A percentile compares a stretch with the other conserved stretches of the same genome.
Conservation (phyloP, 2,113 vertebrate species). For the Sapayoa aenigma region DNA sequence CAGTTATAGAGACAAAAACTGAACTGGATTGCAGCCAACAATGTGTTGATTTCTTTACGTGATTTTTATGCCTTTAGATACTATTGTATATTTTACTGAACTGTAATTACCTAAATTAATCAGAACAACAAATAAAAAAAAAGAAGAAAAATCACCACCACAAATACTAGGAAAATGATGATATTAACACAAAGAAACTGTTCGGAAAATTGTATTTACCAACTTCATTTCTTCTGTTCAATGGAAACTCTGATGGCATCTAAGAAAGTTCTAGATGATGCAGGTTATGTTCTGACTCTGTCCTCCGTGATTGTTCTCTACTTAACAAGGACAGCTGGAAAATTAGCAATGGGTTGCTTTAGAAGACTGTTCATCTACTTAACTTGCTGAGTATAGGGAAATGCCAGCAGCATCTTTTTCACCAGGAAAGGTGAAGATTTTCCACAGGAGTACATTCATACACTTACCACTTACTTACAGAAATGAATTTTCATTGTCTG, state of each 20-base stretch:
- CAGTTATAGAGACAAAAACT: not conserved
- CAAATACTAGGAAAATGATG: not conserved
- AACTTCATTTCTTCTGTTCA: not conserved
- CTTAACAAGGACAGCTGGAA: not conserved
- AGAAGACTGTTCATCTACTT: not conserved
- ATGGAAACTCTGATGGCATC: not conserved
- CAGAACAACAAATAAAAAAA: not conserved
- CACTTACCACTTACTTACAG: not conserved
- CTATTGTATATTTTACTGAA: not conserved
- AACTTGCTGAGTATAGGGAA: not conserved
- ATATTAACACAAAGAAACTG: not conserved
- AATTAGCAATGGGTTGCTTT: not conserved
- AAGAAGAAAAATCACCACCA: not conserved
- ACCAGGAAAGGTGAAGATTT: not conserved
- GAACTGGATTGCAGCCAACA: not conserved
- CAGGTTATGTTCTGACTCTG: not conserved
- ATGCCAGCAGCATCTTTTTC: not conserved
- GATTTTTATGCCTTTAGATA: not conserved
- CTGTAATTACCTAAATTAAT: not conserved
- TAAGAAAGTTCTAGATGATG: not conserved
- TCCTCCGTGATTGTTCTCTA: not conserved
- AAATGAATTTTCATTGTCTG: not conserved
- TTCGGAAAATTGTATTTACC: not conserved
- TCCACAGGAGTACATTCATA: not conserved
- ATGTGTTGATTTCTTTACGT: not conserved